phyloP scores from a whole-genome alignment of 2,888 invertebrate genomes.

The Lumbricus terrestris region DNA sequence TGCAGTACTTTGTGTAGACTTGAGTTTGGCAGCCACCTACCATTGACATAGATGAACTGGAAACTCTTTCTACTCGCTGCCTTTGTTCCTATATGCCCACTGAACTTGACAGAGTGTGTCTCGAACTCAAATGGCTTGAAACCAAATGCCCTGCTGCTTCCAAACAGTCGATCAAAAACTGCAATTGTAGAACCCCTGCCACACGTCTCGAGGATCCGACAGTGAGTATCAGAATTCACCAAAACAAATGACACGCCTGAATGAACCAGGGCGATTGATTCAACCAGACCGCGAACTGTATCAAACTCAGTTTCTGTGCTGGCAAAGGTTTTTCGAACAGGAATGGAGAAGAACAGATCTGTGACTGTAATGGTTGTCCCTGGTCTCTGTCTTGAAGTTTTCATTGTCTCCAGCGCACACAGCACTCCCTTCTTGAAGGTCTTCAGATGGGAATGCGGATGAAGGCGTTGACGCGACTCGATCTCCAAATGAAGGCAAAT shows the following conservation, averaged over 20 bases:
- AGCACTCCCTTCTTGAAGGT: conserved; percentile 64
- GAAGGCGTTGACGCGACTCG: conserved; percentile 63
- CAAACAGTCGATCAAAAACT: conserved; percentile 63
- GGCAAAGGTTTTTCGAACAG: conserved; percentile 66
- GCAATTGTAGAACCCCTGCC: conserved; percentile 65
- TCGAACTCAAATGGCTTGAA: conserved; percentile 59
- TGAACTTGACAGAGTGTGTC: conserved; percentile 63
- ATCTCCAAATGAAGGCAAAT: conserved; percentile 67
- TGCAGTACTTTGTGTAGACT: conserved; percentile 63
- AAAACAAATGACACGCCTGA: conserved; percentile 69
- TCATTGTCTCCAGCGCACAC: conserved; percentile 53
- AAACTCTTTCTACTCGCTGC: conserved; percentile 60
- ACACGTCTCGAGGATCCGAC: conserved; percentile 66
- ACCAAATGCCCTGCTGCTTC: conserved; percentile 56
- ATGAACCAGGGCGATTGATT: conserved; percentile 69
- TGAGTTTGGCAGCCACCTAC: conserved; percentile 64
- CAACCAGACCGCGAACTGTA: conserved; percentile 66
- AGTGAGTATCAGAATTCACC: conserved; percentile 68
- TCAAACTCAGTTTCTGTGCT: conserved; percentile 65
- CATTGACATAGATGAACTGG: conserved; percentile 72
- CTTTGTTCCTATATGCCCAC: conserved; percentile 66
- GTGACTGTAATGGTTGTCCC: conserved; percentile 75
- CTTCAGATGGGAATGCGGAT: conserved; percentile 65
- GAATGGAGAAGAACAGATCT: conserved; percentile 68
- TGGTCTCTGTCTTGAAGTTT: conserved; percentile 64